A percentile compares a stretch with the other conserved stretches of the same genome.
phyloP scores from a whole-genome alignment of 2,797 vertebrate genomes.

The Hybognathus amarus region DNA sequence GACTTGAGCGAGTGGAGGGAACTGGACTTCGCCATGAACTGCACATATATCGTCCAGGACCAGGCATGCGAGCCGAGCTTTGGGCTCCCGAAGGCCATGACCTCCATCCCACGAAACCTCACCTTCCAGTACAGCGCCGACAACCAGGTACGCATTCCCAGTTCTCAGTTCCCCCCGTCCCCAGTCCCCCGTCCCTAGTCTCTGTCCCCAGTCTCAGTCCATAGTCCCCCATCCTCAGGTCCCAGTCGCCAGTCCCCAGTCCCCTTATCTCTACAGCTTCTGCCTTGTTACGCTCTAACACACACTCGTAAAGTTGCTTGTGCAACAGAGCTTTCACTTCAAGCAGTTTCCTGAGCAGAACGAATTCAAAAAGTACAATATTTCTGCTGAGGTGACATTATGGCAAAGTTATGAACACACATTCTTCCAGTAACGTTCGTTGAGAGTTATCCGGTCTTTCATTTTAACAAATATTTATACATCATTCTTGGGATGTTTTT shows the following conservation, averaged over 20 bases:
- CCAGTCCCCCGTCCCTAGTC: too few relatives aligned
- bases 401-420: too few relatives aligned
- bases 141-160: constrained; percentile 67
- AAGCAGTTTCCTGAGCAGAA: neutral
- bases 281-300: neutral
- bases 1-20: constrained; percentile 76
- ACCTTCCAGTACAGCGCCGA: constrained; percentile 70
- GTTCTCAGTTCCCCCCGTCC: neutral
- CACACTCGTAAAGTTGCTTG: neutral
- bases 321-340: neutral
- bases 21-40: constrained; percentile 76
- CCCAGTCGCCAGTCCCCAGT: too few relatives aligned
- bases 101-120: constrained; percentile 80
- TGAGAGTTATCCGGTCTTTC: too few relatives aligned
- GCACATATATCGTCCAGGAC: constrained; percentile 80
- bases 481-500: too few relatives aligned
- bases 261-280: neutral
- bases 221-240: too few relatives aligned
- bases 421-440: too few relatives aligned
- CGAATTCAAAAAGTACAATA: neutral
- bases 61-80: constrained; percentile 73
- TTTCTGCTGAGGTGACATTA: too few relatives aligned
- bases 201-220: too few relatives aligned
- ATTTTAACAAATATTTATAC: too few relatives aligned
- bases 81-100: constrained; percentile 74